A percentile compares a stretch with the other conserved stretches of the same genome.
Conservation (phyloP, 2,888 invertebrate genomes). For the Ceraclea dissimilis region DNA sequence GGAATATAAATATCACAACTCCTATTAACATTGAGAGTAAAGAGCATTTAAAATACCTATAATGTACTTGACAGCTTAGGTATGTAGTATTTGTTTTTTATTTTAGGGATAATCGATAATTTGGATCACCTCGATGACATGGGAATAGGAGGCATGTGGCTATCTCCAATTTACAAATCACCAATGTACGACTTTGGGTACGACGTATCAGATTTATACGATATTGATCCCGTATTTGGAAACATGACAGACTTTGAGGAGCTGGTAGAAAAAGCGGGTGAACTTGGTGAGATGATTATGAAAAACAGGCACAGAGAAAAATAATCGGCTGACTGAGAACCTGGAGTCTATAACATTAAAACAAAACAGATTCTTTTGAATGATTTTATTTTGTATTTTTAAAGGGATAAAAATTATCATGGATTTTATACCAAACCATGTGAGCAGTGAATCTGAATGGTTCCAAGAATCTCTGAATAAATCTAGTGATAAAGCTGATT, state of each 20-base stretch:
- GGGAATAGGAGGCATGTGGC: constrained; percentile 59
- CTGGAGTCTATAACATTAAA: no score
- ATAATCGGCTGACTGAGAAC: no score
- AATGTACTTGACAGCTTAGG: no score
- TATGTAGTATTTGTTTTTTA: no score
- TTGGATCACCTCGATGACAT: constrained; percentile 59
- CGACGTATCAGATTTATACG: constrained; percentile 62
- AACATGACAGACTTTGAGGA: constrained; percentile 61
- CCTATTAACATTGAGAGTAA: no score
- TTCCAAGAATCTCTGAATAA: constrained; percentile 57
- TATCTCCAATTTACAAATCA: constrained; percentile 64
- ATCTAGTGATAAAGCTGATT: constrained; percentile 59
- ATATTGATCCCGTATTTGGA: constrained; percentile 63
- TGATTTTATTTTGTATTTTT: no score
- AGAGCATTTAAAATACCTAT: no score
- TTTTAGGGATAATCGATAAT: constrained; percentile 48
- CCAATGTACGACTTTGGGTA: constrained; percentile 75
- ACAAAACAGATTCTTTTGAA: no score
- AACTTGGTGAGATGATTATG: constrained; percentile 39
- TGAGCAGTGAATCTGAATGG: constrained; percentile 71
- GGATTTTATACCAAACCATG: constrained; percentile 66
- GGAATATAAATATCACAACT: no score
- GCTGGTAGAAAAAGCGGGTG: constrained; percentile 46
- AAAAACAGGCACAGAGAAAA: no score
- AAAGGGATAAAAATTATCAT: constrained; percentile 54